phyloP scores from a whole-genome alignment of 2,888 invertebrate species.

The Elysia crispata region DNA sequence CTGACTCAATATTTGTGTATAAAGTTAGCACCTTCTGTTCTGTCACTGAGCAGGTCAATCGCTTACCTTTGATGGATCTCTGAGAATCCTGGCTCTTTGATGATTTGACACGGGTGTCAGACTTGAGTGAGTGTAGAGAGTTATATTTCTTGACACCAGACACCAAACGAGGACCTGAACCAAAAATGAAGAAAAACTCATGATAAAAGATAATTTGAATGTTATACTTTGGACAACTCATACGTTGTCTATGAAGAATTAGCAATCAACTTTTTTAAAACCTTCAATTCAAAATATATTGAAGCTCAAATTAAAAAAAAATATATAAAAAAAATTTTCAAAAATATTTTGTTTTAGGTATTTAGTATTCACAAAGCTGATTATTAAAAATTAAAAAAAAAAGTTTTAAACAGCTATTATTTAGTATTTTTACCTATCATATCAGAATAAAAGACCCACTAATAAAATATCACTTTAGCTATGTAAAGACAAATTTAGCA shows the following conservation, averaged over 20 bases:
- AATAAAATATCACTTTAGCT: too few relatives aligned
- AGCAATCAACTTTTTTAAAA: neutral
- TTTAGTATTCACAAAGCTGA: too few relatives aligned
- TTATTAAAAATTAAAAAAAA: too few relatives aligned
- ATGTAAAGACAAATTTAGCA: too few relatives aligned
- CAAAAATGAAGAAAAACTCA: too few relatives aligned
- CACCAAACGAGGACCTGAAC: conserved; percentile 45
- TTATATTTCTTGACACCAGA: conserved; percentile 56
- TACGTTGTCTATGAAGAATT: conserved; percentile 26
- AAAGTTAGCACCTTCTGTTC: too few relatives aligned
- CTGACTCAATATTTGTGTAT: too few relatives aligned
- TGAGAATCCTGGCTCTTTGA: conserved; percentile 64
- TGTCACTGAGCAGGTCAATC: too few relatives aligned
- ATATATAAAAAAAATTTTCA: neutral
- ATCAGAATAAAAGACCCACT: too few relatives aligned
- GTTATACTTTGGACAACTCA: neutral
- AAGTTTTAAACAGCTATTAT: too few relatives aligned
- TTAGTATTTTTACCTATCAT: too few relatives aligned
- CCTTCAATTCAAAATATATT: neutral
- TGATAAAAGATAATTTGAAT: neutral
- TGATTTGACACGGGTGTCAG: conserved; percentile 56
- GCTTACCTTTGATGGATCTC: conserved; percentile 67
- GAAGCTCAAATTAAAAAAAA: neutral
- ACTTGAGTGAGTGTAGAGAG: conserved; percentile 49
- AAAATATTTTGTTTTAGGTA: too few relatives aligned